Base-by-base conservation (phyloP, 1,140 invertebrate species). In the Andrena cerasifolii region DNA sequence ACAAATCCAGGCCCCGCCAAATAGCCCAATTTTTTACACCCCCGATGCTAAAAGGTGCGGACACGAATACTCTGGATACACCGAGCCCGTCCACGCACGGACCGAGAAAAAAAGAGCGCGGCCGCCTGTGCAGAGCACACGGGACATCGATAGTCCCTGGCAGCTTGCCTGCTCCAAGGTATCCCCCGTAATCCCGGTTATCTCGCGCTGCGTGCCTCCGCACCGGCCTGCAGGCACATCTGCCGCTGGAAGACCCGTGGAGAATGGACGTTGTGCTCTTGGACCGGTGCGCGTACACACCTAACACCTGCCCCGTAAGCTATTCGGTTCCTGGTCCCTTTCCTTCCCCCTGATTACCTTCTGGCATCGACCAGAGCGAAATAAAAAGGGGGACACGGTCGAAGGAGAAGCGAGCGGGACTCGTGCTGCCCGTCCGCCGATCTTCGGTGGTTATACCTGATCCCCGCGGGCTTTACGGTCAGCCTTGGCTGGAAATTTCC, bases 181-280 rank as follows among this genome's bases (percentile, higher is more conserved):
- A 73, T 63, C 63, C 79, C 18, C 45, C 18, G 59, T 79, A 77
- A 82, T 86, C 82, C 63, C 70, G 68, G 78, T 84, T 86, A 86
- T 86, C 79, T 86, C 28, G 75, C 47, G 45, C 45, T 66, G 47
- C 80, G 51, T 76, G 71, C 58, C 71, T 61, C 49, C 58, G 61
- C 79, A 72, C 53, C 78, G 63, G 56, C 67, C 54, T 61, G 45
- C 71, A 58, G 61, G 62, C 80, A 58, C 85, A 86, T 84, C 85
- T 86, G 85, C 75, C 12, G 33, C 51, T 53, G 63, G 49, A 24
- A 70, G 75, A 7, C 68, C 59, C 36, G 18, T 45, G 51, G 21
- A 73, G 68, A 78, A 65, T 63, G 59, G 31, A 24, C 62, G 49
- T 66, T 58, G 49, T 78, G 68, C 73, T 72, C 76, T 47, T 78